phyloP scores from a whole-genome alignment of 1,140 invertebrate genomes.

The Sinonovacula constricta region DNA sequence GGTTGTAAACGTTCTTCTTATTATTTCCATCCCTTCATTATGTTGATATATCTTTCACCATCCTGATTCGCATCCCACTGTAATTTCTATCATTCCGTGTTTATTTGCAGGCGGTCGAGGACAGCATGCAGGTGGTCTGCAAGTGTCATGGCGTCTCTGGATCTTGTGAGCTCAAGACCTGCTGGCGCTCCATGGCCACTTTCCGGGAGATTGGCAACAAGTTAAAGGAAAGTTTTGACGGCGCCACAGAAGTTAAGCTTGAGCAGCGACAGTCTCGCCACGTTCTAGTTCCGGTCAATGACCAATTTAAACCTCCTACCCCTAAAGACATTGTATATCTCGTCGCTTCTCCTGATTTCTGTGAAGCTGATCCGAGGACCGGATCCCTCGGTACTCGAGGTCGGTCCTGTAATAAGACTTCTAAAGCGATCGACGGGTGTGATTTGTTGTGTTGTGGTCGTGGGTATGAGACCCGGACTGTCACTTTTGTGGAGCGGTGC shows the following conservation, averaged over 20 bases:
- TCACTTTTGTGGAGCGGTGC: slow-evolving; percentile 85
- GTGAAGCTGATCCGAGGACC: slow-evolving; percentile 86
- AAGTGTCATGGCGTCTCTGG: slow-evolving; percentile 99
- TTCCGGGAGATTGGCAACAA: slow-evolving; percentile 90
- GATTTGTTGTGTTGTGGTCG: slow-evolving; percentile 81
- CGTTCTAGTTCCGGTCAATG: slow-evolving; percentile 72
- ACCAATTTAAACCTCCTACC: slow-evolving; percentile 76
- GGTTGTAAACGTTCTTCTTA: no score
- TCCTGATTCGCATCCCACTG: no score
- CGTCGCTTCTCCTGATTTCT: slow-evolving; percentile 96
- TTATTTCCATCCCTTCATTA: no score
- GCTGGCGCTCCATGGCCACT: slow-evolving; percentile 93
- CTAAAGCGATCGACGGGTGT: slow-evolving; percentile 79
- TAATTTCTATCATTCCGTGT: background rate
- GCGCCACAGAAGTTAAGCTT: slow-evolving; percentile 85
- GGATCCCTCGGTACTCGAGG: slow-evolving; percentile 77
- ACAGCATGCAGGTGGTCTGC: slow-evolving; percentile 81
- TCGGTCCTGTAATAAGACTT: slow-evolving; percentile 79
- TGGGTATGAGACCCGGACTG: slow-evolving; percentile 80
- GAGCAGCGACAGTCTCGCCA: slow-evolving; percentile 59
- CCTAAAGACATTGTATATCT: slow-evolving; percentile 91
- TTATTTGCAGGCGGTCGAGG: slow-evolving; percentile 72
- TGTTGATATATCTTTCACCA: no score
- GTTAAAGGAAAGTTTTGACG: slow-evolving; percentile 90
- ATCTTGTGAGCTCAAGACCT: slow-evolving; percentile 96